These are phyloP conservation scores for Tricholaema leucomelas DNA, from an alignment of 2,113 vertebrate genomes.

Conservation along the genomic window DNA sequence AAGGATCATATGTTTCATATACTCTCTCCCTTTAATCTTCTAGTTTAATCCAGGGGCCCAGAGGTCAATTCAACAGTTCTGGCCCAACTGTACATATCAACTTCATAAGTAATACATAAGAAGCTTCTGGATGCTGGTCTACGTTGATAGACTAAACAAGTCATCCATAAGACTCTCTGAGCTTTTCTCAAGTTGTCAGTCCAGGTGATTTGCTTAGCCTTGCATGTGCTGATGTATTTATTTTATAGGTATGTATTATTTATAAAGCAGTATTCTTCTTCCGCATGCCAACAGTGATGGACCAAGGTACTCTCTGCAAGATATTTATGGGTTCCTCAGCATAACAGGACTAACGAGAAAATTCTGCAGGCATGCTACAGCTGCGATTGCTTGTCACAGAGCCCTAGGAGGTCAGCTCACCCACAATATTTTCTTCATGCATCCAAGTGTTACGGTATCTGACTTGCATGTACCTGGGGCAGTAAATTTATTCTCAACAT, in stretches of 20 bases:
- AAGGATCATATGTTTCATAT: background rate
- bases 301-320: conserved; percentile 31
- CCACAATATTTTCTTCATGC: conserved; percentile 1
- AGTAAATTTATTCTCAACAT: conserved; percentile 13
- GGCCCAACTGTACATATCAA: conserved; percentile 6
- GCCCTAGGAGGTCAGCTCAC: conserved; percentile 19
- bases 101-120: conserved; percentile 34
- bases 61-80: conserved; percentile 44
- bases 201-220: conserved; percentile 59
- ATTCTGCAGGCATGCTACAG: background rate
- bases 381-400: conserved; percentile 50
- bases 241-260: conserved; percentile 71
- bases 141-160: conserved; percentile 52
- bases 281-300: conserved; percentile 48
- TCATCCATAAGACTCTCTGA: conserved; percentile 6
- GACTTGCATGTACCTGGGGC: background rate
- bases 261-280: conserved; percentile 58
- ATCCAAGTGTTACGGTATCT: conserved; percentile 10
- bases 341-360: conserved; percentile 57
- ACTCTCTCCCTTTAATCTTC: conserved; percentile 9
- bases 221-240: conserved; percentile 56
- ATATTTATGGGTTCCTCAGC: conserved; percentile 61
- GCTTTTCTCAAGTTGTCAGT: conserved; percentile 38
- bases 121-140: conserved; percentile 47
- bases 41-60: conserved; percentile 30